Evolutionary conservation across 2,797 vertebrate genomes (phyloP), one percentile per base, ranked within the genome.

Genomic region (Remorina albescens): DNA sequence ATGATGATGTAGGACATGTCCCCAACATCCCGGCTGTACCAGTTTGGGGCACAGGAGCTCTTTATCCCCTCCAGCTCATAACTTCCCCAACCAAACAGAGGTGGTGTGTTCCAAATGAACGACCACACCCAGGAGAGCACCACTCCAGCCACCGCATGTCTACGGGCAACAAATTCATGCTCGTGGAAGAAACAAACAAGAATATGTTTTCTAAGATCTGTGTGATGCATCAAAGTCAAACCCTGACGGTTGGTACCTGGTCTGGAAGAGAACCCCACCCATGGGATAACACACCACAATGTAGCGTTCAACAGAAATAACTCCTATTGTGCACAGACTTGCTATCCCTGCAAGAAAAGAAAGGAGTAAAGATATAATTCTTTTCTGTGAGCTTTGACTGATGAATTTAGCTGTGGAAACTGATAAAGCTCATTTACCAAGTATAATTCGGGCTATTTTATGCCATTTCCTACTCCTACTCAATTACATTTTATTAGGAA

Each of bases 41-140:
- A 96, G 60, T 95, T 90, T 0, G 94, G 94, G 3, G 93, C 93
- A 6, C 95, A 96, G 71, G 95, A 95, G 18, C 86, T 93, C 79
- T 74, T 78, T 15, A 95, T 72, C 0, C 93, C 93, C 78, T 96
- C 94, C 50, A 95, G 86, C 57, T 94, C 88, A 58, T 78, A 93
- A 62, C 90, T 91, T 16, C 94, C 93, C 93, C 94, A 95, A 6
- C 94, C 94, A 26, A 96, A 94, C 44, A 96, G 91, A 11, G 95
- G 94, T 0, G 94, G 93, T 0, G 91, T 94, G 86, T 94, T 95
- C 94, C 95, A 95, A 56, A 95, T 67, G 21, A 96, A 94, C 0
- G 95, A 95, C 95, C 95, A 96, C 30, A 93, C 60, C 95, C 95
- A 95, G 75, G 93, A 91, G 21, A 92, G 66, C 6, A 88, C 85